Percentiles rank a stretch among this genome's conserved stretches.
Evolutionary conservation across 1,140 invertebrate species (phyloP).

Genomic region (Hyles euphorbiae): DNA sequence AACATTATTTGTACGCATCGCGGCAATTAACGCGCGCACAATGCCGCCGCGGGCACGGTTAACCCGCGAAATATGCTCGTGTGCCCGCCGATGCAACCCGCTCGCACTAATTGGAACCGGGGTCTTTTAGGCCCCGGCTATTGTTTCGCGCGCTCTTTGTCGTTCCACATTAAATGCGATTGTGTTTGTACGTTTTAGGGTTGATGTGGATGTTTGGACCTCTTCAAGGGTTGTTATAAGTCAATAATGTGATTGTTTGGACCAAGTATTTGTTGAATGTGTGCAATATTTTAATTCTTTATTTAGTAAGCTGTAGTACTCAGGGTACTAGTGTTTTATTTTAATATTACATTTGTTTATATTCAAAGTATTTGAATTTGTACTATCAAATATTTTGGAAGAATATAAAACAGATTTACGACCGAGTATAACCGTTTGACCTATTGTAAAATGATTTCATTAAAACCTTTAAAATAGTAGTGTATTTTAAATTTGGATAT

Average conservation of each 20-base stretch:
- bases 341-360: too few species aligned
- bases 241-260: background rate
- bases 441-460: too few species aligned
- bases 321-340: too few species aligned
- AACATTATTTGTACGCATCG: constrained; percentile 10
- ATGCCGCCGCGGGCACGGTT: constrained; percentile 11
- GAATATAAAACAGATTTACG: too few species aligned
- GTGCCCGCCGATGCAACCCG: constrained; percentile 16
- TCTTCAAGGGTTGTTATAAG: background rate
- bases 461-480: too few species aligned
- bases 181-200: background rate
- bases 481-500: too few species aligned
- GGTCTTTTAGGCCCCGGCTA: constrained; percentile 7
- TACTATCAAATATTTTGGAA: too few species aligned
- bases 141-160: constrained; percentile 11
- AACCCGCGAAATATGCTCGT: constrained; percentile 31
- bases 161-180: constrained; percentile 2
- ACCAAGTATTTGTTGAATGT: background rate
- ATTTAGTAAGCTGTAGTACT: background rate
- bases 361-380: too few species aligned
- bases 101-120: constrained; percentile 7
- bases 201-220: background rate
- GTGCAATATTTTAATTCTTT: background rate
- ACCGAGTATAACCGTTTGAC: too few species aligned
- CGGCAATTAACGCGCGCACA: constrained; percentile 18